These are phyloP conservation scores for Corythucha ciliata DNA, from an alignment of 2,888 invertebrate species.

Conservation along the genomic window DNA sequence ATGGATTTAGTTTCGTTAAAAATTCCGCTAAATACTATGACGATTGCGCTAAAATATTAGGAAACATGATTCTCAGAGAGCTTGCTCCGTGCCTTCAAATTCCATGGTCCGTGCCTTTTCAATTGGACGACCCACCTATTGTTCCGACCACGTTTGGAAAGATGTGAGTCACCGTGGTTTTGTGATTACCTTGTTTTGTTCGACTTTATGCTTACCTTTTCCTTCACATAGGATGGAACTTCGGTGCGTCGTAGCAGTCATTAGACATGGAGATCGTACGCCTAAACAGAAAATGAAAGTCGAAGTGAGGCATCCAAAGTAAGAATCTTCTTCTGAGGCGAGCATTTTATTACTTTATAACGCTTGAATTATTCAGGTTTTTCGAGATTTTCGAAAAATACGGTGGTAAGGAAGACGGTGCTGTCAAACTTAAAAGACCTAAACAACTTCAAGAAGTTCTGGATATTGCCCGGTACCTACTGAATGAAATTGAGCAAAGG, in stretches of 20 bases:
- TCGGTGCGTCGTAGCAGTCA: constrained; percentile 93
- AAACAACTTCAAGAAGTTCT: constrained; percentile 95
- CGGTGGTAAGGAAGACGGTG: constrained; percentile 88
- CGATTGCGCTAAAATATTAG: constrained; percentile 96
- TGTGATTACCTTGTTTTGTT: not conserved
- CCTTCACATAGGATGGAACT: constrained; percentile 56
- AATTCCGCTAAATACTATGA: constrained; percentile 99
- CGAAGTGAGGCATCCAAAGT: constrained; percentile 93
- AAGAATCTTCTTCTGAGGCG: constrained; percentile 39
- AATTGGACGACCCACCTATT: constrained; percentile 95
- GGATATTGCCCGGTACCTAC: constrained; percentile 84
- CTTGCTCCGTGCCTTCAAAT: constrained; percentile 92
- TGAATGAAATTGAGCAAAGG: constrained; percentile 80
- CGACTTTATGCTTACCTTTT: not conserved
- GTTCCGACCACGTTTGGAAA: constrained; percentile 98
- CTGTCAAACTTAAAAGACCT: constrained; percentile 94
- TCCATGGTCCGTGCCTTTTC: constrained; percentile 95
- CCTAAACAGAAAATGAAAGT: constrained; percentile 99
- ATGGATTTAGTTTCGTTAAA: constrained; percentile 99
- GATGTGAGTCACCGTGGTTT: constrained; percentile 50
- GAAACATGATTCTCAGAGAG: constrained; percentile 93
- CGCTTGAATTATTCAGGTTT: constrained; percentile 54
- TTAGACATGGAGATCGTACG: constrained; percentile 95
- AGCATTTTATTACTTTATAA: constrained; percentile 1
- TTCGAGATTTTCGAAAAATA: constrained; percentile 98